Evolutionary conservation across 2,113 vertebrate species (phyloP).

Genomic region (Menura novaehollandiae): DNA sequence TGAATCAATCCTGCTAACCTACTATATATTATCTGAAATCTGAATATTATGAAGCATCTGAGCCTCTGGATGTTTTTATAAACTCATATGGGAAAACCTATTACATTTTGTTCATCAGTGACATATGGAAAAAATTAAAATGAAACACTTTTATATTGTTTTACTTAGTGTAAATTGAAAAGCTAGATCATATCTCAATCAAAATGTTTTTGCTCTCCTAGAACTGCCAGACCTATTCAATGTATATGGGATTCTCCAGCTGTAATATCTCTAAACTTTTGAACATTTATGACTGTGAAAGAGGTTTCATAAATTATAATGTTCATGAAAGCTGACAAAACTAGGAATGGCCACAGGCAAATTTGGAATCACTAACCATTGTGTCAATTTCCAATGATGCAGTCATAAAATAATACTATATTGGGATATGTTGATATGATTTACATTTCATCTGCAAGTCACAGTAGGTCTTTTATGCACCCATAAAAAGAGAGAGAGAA

Average conservation of each 20-base stretch:
- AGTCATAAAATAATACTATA: not conserved
- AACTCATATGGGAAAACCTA: constrained; percentile 28
- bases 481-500: not conserved
- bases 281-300: not conserved
- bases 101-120: constrained; percentile 33
- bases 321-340: not conserved
- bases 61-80: constrained; percentile 31
- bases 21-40: constrained; percentile 14
- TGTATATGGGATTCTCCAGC: not conserved
- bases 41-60: constrained; percentile 28
- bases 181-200: constrained; percentile 45
- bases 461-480: not conserved
- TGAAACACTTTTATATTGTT: constrained; percentile 47
- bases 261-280: not conserved
- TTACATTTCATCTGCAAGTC: not conserved
- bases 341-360: not conserved
- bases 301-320: not conserved
- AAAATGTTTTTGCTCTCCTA: constrained; percentile 16
- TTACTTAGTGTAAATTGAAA: constrained; percentile 53
- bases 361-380: not conserved
- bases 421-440: not conserved
- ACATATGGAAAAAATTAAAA: constrained; percentile 53
- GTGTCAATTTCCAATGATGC: not conserved
- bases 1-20: not conserved
- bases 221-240: not conserved